A percentile compares a stretch with the other conserved stretches of the same genome.
Conservation (phyloP, 92 coral and sea anemone genomes). For the Desmophyllum pertusum region DNA sequence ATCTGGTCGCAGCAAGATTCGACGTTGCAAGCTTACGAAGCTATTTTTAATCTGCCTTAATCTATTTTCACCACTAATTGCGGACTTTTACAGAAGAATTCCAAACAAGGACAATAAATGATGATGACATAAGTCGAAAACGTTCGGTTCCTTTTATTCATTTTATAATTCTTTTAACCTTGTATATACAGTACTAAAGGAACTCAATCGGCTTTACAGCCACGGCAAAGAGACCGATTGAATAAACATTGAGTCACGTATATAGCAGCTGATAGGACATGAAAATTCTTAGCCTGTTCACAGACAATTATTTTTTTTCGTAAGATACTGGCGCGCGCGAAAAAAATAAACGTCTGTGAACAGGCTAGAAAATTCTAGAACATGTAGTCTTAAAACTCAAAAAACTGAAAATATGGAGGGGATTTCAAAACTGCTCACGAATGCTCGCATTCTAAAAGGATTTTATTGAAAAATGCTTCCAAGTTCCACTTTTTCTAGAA, state of each 20-base stretch:
- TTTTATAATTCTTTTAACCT: too few species aligned
- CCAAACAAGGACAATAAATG: neutral
- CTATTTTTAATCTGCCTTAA: neutral
- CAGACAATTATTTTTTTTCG: too few species aligned
- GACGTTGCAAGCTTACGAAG: neutral
- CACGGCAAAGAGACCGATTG: neutral
- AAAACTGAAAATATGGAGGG: neutral
- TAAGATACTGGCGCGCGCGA: too few species aligned
- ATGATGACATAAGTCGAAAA: too few species aligned
- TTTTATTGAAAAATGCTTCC: neutral
- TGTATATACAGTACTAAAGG: neutral
- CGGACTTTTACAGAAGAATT: neutral
- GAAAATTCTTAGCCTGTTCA: too few species aligned
- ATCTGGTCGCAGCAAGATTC: neutral
- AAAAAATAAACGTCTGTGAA: too few species aligned
- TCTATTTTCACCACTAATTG: neutral
- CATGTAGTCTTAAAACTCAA: neutral
- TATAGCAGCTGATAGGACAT: neutral
- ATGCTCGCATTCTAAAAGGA: neutral
- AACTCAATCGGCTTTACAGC: constrained; percentile 20
- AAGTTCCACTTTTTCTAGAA: neutral
- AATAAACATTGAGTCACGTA: constrained; percentile 21
- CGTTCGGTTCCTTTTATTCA: too few species aligned
- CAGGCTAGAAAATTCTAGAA: too few species aligned
- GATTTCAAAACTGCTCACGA: too few species aligned